Percentiles rank a stretch among this genome's conserved stretches.
phyloP scores from a whole-genome alignment of 2,113 vertebrate genomes.

The Eulemur macaco region DNA sequence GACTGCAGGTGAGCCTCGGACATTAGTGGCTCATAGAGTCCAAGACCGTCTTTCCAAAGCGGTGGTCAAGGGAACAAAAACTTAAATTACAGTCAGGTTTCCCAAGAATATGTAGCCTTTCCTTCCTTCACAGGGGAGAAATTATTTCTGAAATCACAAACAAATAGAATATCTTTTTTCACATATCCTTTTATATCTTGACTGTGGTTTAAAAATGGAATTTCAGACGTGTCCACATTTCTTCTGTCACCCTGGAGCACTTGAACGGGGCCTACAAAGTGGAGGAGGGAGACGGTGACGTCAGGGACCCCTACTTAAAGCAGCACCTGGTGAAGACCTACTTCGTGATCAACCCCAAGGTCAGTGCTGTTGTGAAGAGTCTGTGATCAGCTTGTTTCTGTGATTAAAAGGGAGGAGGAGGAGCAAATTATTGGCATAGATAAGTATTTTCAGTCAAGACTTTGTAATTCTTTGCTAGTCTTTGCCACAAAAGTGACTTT shows the following conservation, averaged over 20 bases:
- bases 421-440: no score
- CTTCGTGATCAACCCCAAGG: slow-evolving; percentile 98
- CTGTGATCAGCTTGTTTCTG: not conserved
- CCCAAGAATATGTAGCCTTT: not conserved
- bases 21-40: not conserved
- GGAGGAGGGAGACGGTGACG: slow-evolving; percentile 94
- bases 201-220: slow-evolving; percentile 68
- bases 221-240: slow-evolving; percentile 96
- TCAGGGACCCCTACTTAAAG: slow-evolving; percentile 96
- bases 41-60: not conserved
- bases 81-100: not conserved
- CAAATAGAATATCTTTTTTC: not conserved
- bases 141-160: not conserved
- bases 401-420: not conserved
- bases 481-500: not conserved
- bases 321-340: slow-evolving; percentile 95
- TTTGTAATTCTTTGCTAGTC: not conserved
- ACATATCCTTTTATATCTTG: slow-evolving; percentile 42
- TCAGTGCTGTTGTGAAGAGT: slow-evolving; percentile 74
- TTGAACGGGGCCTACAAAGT: slow-evolving; percentile 96
- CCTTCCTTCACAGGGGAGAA: not conserved
- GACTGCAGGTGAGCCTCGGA: not conserved
- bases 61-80: not conserved
- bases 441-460: not conserved
- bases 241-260: slow-evolving; percentile 95